Evolutionary conservation across 2,888 invertebrate genomes (phyloP), one percentile per base, ranked within the genome.

Genomic region (Orthosia gothica): DNA sequence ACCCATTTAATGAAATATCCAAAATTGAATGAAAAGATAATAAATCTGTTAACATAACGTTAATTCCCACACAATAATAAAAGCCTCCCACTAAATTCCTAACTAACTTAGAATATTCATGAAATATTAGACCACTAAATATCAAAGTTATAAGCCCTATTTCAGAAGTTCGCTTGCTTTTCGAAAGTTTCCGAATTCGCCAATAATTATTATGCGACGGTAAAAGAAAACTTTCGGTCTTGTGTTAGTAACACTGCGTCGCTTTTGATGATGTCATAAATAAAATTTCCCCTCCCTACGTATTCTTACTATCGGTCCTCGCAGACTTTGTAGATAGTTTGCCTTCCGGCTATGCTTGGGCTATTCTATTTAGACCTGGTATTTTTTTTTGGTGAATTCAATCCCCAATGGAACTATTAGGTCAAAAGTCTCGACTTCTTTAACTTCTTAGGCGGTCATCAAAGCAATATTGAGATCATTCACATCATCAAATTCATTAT

Each of bases 191-290:
- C 72, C 52, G 83, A 74, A 82, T 87, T 84, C 71, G 47, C 84
- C 63, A 79, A 81, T 86, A 86, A 86, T 85, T 85, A 58, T 61
- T 87, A 84, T 78, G 78, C 40, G 75, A 75, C 69, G 78, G 70
- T 77, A 78, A 80, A 84, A 85, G 76, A 82, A 83, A 86, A 85
- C 84, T 85, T 86, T 59, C 47, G 62, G 76, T 45, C 85, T 66
- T 79, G 74, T 79, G 82, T 91, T 90, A 89, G 89, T 90, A 88
- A 84, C 90, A 85, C 86, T 81, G 89, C 87, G 89, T 84, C 90
- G 92, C 88, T 72, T 90, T 89, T 92, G 93, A 92, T 91, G 91
- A 90, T 87, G 90, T 89, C 86, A 93, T 93, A 93, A 93, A 93
- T 93, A 93, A 93, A 90, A 91, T 88, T 88, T 84, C 82, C 88